These are phyloP conservation scores for Sebastes jordani DNA, from an alignment of 2,797 vertebrate genomes.

Conservation along the genomic window DNA sequence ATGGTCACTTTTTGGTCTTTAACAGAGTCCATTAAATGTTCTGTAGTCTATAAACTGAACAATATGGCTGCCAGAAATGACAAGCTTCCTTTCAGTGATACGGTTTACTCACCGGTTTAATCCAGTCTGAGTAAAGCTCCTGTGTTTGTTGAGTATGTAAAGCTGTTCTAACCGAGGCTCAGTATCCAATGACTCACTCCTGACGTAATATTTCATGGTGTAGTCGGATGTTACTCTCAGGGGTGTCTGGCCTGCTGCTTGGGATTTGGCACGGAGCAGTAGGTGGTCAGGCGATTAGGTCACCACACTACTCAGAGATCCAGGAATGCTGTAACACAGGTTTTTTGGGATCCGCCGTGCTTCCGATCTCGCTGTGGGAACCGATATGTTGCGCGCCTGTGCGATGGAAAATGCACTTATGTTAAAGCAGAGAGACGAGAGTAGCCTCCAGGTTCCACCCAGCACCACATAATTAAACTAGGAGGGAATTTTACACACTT, in stretches of 20 bases:
- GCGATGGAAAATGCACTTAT: constrained; percentile 72
- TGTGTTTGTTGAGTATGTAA: constrained; percentile 63
- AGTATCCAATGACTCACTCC: constrained; percentile 69
- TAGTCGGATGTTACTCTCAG: constrained; percentile 70
- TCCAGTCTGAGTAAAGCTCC: constrained; percentile 52
- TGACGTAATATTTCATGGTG: constrained; percentile 76
- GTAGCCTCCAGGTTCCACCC: constrained; percentile 75
- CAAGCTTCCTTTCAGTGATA: constrained; percentile 35
- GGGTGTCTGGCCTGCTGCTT: constrained; percentile 65
- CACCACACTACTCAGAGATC: constrained; percentile 63
- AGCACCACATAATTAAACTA: constrained; percentile 78
- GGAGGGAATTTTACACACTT: constrained; percentile 76
- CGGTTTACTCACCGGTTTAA: constrained; percentile 42
- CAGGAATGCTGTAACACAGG: constrained; percentile 70
- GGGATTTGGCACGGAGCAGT: constrained; percentile 70
- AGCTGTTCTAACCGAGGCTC: constrained; percentile 50
- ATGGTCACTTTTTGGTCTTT: not conserved
- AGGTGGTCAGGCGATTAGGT: constrained; percentile 79
- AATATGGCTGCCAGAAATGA: constrained; percentile 27
- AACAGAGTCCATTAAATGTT: not conserved
- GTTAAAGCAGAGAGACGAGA: constrained; percentile 43
- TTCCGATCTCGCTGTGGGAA: constrained; percentile 72
- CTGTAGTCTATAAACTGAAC: constrained; percentile 8
- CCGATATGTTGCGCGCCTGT: constrained; percentile 49
- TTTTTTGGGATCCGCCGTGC: constrained; percentile 56